phyloP scores from a whole-genome alignment of 2,797 vertebrate genomes.

The Merluccius polli region DNA sequence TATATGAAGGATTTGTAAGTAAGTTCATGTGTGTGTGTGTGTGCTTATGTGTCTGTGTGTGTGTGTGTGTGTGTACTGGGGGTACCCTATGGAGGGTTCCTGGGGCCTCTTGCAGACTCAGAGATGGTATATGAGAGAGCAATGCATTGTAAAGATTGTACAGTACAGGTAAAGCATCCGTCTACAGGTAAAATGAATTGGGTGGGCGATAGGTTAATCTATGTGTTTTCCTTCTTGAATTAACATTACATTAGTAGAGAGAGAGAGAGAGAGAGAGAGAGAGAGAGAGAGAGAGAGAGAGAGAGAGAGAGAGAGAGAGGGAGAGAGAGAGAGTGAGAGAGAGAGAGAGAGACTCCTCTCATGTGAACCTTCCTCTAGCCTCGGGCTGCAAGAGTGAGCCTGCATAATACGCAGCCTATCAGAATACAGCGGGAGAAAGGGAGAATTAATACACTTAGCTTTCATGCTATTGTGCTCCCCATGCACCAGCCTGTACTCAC shows the following conservation, averaged over 20 bases:
- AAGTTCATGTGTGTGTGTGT: background rate
- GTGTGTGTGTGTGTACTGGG: background rate
- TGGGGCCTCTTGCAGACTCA: background rate
- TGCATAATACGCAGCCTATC: conserved; percentile 68
- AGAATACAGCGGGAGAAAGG: conserved; percentile 61
- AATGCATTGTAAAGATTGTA: background rate
- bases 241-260: conserved; percentile 30
- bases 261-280: too few relatives aligned
- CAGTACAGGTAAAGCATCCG: background rate
- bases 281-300: conserved; percentile 18
- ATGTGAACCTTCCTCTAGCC: conserved; percentile 55
- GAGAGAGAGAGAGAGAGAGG: background rate
- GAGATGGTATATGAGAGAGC: background rate
- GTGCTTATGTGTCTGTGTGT: background rate
- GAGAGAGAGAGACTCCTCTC: conserved; percentile 39
- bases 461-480: conserved; percentile 46
- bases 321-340: conserved; percentile 22
- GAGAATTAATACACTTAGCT: conserved; percentile 62
- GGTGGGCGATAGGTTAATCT: conserved; percentile 27
- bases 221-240: conserved; percentile 51
- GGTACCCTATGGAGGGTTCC: background rate
- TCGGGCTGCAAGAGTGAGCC: conserved; percentile 66
- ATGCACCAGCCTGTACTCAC: background rate
- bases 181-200: conserved; percentile 30
- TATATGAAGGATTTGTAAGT: background rate